Conservation (phyloP, 2,113 vertebrate species). For the Colius striatus region DNA sequence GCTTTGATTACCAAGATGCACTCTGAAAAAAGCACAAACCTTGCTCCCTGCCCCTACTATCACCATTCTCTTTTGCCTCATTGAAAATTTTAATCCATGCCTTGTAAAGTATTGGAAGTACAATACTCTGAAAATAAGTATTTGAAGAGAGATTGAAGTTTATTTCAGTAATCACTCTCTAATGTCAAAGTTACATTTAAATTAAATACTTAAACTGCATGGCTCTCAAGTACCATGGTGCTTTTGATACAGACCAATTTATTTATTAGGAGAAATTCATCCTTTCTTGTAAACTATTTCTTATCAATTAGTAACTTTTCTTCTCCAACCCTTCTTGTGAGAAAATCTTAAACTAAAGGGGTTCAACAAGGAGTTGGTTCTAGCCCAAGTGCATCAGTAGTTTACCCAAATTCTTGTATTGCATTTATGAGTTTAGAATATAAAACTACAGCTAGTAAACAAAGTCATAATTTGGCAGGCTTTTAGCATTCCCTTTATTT, state of each 20-base stretch:
- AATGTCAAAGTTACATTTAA: neutral
- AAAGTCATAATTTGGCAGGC: neutral
- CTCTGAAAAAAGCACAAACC: neutral
- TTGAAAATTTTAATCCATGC: neutral
- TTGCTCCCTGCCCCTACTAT: neutral
- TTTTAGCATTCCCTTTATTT: neutral
- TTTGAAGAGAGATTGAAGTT: neutral
- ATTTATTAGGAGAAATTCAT: neutral
- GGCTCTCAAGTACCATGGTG: neutral
- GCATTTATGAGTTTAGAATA: neutral
- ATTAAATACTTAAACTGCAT: neutral
- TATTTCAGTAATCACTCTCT: neutral
- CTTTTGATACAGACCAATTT: neutral
- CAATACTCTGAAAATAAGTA: neutral
- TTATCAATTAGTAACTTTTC: neutral
- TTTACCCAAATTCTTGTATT: neutral
- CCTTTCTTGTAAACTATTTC: neutral
- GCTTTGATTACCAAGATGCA: neutral
- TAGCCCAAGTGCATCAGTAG: fast-evolving
- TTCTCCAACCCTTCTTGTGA: neutral
- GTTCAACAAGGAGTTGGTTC: neutral
- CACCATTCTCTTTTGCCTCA: neutral
- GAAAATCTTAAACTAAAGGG: neutral
- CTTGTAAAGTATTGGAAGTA: neutral
- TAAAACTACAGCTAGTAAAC: neutral